Base-by-base conservation (phyloP, 2,888 invertebrate genomes). In the Amblyteles armatorius region DNA sequence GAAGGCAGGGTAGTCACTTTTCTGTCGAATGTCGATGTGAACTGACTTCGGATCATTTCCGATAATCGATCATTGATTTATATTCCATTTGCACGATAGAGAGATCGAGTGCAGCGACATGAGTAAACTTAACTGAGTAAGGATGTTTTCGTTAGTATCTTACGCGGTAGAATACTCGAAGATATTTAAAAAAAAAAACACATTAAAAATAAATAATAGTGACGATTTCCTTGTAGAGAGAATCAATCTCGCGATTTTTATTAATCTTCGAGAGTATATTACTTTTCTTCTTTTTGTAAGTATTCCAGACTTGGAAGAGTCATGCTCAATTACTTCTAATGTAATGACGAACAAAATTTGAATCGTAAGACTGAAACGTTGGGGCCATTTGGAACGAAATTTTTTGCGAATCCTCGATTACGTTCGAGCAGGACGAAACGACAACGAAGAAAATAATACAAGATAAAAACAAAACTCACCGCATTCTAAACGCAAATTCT, bases 281-380 rank as follows among this genome's bases (percentile, higher is more conserved):
- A 73, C 77, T 65, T 80, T 65, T 52, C 76, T 71, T 83, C 36
- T 50, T 76, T 84, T 82, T 67, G 82, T 77, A 83, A 81, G 84
- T 83, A 81, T 86, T 87, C 82, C 86, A 84, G 83, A 80, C 79
- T 83, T 77, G 36, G 63, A 82, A 86, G 79, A 83, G 87, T 88
- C 81, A 88, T 87, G 90, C 88, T 91, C 91, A 91, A 91, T 87
- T 91, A 89, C 87, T 87, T 88, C 81, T 90, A 90, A 90, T 82
- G 72, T 81, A 83, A 84, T 76, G 68, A 65, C 44, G 71, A 85
- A 86, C 77, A 74, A 78, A 83, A 85, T 82, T 71, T 76, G 63
- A 83, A 85, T 79, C 74, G 74, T 90, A 93, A 93, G 93, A 93
- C 93, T 93, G 93, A 93, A 89, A 89, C 88, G 90, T 90, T 88